Evolutionary conservation across 2,797 vertebrate species (phyloP), one percentile per base, ranked within the genome.

Genomic region (Octomys mimax): DNA sequence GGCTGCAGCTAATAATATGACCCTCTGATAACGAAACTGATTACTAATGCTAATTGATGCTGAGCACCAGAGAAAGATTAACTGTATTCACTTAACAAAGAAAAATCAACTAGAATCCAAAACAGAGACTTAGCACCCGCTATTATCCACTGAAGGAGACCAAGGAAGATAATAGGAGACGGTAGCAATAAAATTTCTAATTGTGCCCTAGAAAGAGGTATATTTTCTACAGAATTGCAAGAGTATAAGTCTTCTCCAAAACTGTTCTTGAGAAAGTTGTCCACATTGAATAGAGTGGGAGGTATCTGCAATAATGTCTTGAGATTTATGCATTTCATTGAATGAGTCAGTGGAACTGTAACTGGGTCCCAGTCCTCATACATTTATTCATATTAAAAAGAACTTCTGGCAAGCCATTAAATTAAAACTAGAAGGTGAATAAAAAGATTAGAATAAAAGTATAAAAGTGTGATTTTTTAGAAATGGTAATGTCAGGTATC

Each of bases 381-480:
- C 36, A 91, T 77, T 91, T 89, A 84, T 95, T 94, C 77, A 87
- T 36, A 84, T 33, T 59, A 87, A 95, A 92, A 89, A 8, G 13
- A 36, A 93, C 77, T 86, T 16, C 46, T 84, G 61, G 33, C 12
- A 92, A 95, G 36, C 33, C 68, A 71, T 21, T 31, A 80, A 95
- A 91, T 86, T 86, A 91, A 85, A 61, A n/a, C 16, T 75, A 61
- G 54, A 92, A 93, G 16, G 28, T 83, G 39, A 96, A 71, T 81
- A 24, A 49, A 57, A 84, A 81, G 68, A n/a, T 39, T 80, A 54
- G 11, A 95, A 66, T 85, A 81, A 42, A 96, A 84, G 13, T 77
- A 54, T 78, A 86, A 91, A 94, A 88, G 68, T 82, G 42, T 84
- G 36, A 92, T 83, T 91, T 91, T 91, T 96, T 78, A 80, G 62